These are phyloP conservation scores for Geotrypetes seraphini DNA, from an alignment of 2,797 vertebrate genomes.

Conservation along the genomic window DNA sequence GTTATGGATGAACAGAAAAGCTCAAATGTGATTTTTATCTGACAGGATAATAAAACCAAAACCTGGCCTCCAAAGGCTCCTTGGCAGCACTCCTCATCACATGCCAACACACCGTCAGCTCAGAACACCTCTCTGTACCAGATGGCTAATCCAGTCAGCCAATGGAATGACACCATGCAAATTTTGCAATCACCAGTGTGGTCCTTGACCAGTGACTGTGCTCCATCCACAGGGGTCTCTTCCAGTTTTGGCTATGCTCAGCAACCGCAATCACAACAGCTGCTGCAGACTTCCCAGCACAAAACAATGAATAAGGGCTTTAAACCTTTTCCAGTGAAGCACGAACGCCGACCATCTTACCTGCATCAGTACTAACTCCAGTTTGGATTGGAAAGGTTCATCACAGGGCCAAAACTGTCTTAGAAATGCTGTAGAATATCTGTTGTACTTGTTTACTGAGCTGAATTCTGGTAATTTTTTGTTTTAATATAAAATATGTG, in stretches of 20 bases:
- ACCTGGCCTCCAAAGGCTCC: slow-evolving; percentile 98
- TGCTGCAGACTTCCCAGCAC: slow-evolving; percentile 60
- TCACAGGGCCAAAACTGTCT: slow-evolving; percentile 23
- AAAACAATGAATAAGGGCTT: slow-evolving; percentile 91
- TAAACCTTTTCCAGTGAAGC: slow-evolving; percentile 91
- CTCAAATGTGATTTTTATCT: slow-evolving; percentile 1
- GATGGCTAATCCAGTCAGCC: slow-evolving; percentile 76
- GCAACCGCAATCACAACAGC: slow-evolving; percentile 53
- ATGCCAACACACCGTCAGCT: slow-evolving; percentile 74
- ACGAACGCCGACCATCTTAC: slow-evolving; percentile 88
- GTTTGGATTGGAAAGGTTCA: background rate
- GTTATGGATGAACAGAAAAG: background rate
- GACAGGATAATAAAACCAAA: slow-evolving; percentile 95
- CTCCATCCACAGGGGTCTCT: slow-evolving; percentile 60
- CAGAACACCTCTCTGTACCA: slow-evolving; percentile 82
- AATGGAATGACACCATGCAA: slow-evolving; percentile 93
- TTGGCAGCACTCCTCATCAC: slow-evolving; percentile 79
- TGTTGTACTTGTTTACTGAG: slow-evolving; percentile 4
- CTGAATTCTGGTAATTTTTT: slow-evolving; percentile 9
- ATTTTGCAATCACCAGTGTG: slow-evolving; percentile 90
- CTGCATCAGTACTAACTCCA: slow-evolving; percentile 85
- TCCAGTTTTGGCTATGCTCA: slow-evolving; percentile 75
- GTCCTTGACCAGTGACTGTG: slow-evolving; percentile 78
- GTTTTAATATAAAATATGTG: background rate
- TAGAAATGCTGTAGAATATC: fast-evolving